Base-by-base conservation (phyloP, 2,113 vertebrate species). In the Periophthalmus modestus region DNA sequence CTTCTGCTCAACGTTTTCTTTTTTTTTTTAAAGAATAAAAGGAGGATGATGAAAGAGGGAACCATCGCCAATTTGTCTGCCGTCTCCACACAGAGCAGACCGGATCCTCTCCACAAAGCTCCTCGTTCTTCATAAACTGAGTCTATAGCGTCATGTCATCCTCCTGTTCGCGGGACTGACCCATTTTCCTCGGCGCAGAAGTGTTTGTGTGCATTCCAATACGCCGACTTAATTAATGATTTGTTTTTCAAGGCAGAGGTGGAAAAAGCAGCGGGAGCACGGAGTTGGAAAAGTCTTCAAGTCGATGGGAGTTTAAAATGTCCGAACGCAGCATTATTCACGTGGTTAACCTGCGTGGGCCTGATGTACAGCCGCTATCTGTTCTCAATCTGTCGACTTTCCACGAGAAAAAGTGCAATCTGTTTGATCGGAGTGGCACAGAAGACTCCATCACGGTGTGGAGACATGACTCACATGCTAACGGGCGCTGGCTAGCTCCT, bases 111-210 rank as follows among this genome's bases (percentile, higher is more conserved):
- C 87, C 57, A 79, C 16, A 62, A 72, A 82, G 73, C 66, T 76
- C 71, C 65, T 66, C 34, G 9, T 23, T 19, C 67, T 47, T 69
- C 81, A 72, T 78, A 75, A 83, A 71, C 83, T 91, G 78, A 88
- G 66, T 88, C 86, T 86, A 88, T 89, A 89, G 88, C 90, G 89
- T 90, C 81, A 86, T 88, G 87, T 82, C 48, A 74, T 91, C 58
- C 91, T 82, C 85, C 10, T 93, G 93, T 94, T 94, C 94, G 93
- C 94, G 95, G 91, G 89, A 62, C 89, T 76, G 91, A 87, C 82
- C 88, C 94, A 93, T 94, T 88, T 92, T 92, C 92, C 90, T 87
- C 93, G 93, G 95, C 94, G 93, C 94, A 94, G 83, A 91, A 92
- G 92, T 91, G 81, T 92, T 93, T 94, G 85, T 94, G 93, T 93